Percentiles rank a stretch among this genome's conserved stretches.
Conservation (phyloP, 2,888 invertebrate species). For the Carcina quercana region DNA sequence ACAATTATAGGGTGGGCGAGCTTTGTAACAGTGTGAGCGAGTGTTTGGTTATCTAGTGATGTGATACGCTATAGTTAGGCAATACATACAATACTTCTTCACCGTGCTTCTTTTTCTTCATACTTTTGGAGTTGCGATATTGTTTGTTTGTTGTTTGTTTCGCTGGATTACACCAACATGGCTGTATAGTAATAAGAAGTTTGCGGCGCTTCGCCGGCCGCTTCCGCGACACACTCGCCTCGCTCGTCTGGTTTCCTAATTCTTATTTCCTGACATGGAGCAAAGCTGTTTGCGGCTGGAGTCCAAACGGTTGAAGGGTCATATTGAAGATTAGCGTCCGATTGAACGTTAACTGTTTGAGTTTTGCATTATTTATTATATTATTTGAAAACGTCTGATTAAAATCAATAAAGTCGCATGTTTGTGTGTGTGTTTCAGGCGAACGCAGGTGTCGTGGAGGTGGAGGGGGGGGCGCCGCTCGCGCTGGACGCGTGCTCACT, state of each 20-base stretch:
- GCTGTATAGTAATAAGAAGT: too few relatives aligned
- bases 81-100: not conserved
- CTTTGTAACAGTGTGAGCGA: not conserved
- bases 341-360: not conserved
- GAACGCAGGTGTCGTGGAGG: constrained; percentile 46
- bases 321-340: not conserved
- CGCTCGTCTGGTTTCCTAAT: too few relatives aligned
- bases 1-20: not conserved
- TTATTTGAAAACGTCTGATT: not conserved
- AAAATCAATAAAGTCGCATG: not conserved
- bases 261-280: too few relatives aligned
- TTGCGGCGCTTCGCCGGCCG: too few relatives aligned
- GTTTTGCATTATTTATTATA: not conserved
- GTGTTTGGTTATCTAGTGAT: not conserved
- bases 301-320: not conserved
- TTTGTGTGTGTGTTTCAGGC: constrained; percentile 27
- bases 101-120: too few relatives aligned
- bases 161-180: not conserved
- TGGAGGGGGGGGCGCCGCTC: constrained; percentile 33
- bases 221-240: too few relatives aligned
- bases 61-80: not conserved
- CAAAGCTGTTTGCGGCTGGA: not conserved
- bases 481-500: constrained; percentile 37
- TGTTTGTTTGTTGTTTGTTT: too few relatives aligned
- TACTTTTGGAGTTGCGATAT: too few relatives aligned